Percentiles rank a stretch among this genome's conserved stretches.
Conservation (phyloP, 2,888 invertebrate species). For the Philonicus albiceps region DNA sequence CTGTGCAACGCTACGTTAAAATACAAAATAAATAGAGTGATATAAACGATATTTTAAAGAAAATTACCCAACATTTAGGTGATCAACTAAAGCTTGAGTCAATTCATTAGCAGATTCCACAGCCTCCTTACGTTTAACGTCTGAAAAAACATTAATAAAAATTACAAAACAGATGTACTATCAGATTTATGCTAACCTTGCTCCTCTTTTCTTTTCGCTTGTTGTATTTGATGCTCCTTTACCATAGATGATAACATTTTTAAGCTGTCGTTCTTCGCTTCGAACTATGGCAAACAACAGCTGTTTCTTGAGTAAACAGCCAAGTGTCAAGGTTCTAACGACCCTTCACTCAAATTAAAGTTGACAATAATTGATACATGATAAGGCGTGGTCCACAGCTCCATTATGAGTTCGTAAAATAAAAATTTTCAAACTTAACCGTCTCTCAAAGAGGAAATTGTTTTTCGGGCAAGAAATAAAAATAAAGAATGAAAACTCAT, state of each 20-base stretch:
- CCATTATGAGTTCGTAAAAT: too few relatives aligned
- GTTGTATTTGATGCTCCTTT: constrained; percentile 86
- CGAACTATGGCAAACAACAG: not conserved
- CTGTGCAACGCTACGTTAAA: constrained; percentile 79
- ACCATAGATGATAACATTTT: constrained; percentile 84
- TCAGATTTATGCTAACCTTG: constrained; percentile 70
- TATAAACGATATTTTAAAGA: not conserved
- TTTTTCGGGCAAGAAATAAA: too few relatives aligned
- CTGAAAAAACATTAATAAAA: constrained; percentile 66
- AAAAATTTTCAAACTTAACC: too few relatives aligned
- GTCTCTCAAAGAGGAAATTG: too few relatives aligned
- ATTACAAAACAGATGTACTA: not conserved
- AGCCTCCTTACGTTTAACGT: constrained; percentile 92
- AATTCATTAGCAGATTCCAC: constrained; percentile 90
- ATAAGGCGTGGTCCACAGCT: too few relatives aligned
- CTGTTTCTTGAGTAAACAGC: not conserved
- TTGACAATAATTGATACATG: too few relatives aligned
- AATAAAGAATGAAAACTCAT: too few relatives aligned
- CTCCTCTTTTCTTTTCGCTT: constrained; percentile 78
- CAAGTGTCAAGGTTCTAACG: not conserved
- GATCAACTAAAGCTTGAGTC: constrained; percentile 94
- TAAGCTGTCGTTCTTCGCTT: not conserved
- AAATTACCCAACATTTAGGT: constrained; percentile 92
- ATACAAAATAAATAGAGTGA: not conserved
- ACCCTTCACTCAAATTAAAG: too few relatives aligned